phyloP scores from a whole-genome alignment of 2,797 vertebrate genomes.

The Phylloscopus collybita region DNA sequence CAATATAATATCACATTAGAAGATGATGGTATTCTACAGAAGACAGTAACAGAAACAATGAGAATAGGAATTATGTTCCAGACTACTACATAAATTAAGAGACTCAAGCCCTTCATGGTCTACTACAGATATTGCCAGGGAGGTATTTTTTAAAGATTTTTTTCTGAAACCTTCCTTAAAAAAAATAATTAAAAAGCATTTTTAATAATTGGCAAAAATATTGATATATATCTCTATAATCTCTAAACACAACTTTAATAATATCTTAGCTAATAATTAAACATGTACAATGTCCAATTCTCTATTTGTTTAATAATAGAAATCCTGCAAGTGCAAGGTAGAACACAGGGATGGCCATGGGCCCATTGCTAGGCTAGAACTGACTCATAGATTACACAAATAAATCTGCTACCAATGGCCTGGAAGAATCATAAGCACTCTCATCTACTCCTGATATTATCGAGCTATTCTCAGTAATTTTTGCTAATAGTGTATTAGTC shows the following conservation, averaged over 20 bases:
- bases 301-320: conserved; percentile 59
- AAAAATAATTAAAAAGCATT: neutral
- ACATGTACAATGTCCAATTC: conserved; percentile 50
- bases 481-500: neutral
- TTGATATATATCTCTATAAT: neutral
- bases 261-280: neutral
- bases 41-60: neutral
- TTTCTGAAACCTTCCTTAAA: neutral
- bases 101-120: neutral
- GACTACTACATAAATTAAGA: neutral
- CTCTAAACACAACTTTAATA: neutral
- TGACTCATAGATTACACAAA: neutral
- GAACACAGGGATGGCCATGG: neutral
- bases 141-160: neutral
- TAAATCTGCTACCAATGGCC: neutral
- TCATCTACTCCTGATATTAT: neutral
- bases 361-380: neutral
- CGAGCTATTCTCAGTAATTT: neutral
- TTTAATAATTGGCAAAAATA: neutral
- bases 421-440: neutral
- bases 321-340: conserved; percentile 44
- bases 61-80: neutral
- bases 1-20: neutral
- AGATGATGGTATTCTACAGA: neutral
- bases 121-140: neutral